A percentile compares a stretch with the other conserved stretches of the same genome.
Conservation (phyloP, 92 coral and sea anemone genomes). For the Metridium senile region DNA sequence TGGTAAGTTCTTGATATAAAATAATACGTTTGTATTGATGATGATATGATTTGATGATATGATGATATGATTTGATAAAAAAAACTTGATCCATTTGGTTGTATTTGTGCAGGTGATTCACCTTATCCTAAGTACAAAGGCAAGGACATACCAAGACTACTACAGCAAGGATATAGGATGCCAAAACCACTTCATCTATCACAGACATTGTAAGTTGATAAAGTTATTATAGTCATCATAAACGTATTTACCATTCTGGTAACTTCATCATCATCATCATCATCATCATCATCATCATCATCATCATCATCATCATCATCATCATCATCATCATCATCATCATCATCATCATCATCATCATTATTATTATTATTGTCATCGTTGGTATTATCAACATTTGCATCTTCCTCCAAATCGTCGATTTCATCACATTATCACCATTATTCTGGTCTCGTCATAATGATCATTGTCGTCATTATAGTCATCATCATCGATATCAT, state of each 20-base stretch:
- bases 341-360: background rate
- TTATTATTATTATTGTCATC: background rate
- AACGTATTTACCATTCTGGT: background rate
- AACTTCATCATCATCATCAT: background rate
- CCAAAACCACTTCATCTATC: slow-evolving; percentile 40
- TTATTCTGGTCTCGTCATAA: no score
- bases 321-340: background rate
- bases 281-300: background rate
- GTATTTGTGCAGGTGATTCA: slow-evolving; percentile 25
- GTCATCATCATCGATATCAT: no score
- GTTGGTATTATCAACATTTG: background rate
- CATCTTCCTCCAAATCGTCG: no score
- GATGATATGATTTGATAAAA: no score
- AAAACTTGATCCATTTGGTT: no score
- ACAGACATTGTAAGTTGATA: slow-evolving; percentile 16
- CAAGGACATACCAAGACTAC: slow-evolving; percentile 21
- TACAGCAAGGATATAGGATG: slow-evolving; percentile 40
- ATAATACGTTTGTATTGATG: no score
- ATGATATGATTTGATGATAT: no score
- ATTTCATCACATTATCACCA: no score
- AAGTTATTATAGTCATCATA: background rate
- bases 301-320: background rate
- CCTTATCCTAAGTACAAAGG: slow-evolving; percentile 34
- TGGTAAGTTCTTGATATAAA: no score
- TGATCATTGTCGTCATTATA: no score